Evolutionary conservation across 2,113 vertebrate genomes (phyloP), one percentile per base, ranked within the genome.

Genomic region (Pseudopodoces humilis): DNA sequence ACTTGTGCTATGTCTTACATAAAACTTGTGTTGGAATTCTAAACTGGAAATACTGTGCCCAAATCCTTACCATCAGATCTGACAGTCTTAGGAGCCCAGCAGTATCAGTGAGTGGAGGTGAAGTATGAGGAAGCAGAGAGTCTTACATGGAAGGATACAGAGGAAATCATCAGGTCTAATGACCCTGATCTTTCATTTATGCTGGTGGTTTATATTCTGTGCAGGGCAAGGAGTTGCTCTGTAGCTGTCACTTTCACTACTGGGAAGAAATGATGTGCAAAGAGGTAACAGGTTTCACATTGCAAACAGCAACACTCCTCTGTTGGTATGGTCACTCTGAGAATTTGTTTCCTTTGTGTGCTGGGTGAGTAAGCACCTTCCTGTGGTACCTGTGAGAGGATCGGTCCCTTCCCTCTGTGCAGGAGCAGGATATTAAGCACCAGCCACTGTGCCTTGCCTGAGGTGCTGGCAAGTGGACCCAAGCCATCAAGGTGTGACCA

Each of bases 371-470:
- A 41, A 75, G 33, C 49, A 30, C 20, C 65, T 84, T 82, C 30
- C 67, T 53, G 53, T 69, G 55, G 31, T 70, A 46, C 33, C 55
- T 85, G 10, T 46, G 82, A 62, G 78, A 74, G 68, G 50, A 63
- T 71, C 50, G 53, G 1, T 84, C 37, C 37, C 65, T 85, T 50
- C 50, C 46, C 33, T 50, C 41, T 37, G 43, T 50, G 87, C 23
- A 30, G 70, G 56, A 77, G 39, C 2, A 4, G n/a, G 65, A 41
- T 27, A 7, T 33, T 19, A n/a, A 71, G 25, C 72, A 33, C 6
- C 6, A 31, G 33, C 12, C 46, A 5, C 0, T 0, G 13, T n/a
- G 43, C 63, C 56, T 53, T 0, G 0, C 58, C 21, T 4, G 20
- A 10, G 30, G 14, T 20, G 31, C 50, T 25, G 11, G 20, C 68